Evolutionary conservation across 2,113 vertebrate genomes (phyloP), one percentile per base, ranked within the genome.

Genomic region (Hemibagrus wyckioides): DNA sequence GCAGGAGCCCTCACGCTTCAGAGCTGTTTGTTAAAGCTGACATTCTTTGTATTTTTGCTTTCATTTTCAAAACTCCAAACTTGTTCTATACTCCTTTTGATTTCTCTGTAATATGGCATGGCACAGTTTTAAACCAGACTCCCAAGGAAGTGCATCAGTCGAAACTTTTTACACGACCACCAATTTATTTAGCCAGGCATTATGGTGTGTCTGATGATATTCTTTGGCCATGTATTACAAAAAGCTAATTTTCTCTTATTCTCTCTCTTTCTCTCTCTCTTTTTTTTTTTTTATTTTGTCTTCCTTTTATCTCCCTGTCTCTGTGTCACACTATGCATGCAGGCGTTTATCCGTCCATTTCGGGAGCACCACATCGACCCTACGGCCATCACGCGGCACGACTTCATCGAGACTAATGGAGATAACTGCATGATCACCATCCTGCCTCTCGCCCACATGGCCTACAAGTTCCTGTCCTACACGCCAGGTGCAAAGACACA

Each of bases 341-440:
- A 96, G 95, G 95, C 95, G 3, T 96, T 96, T 83, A 94, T 96
- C 59, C 93, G 94, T 65, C 95, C 95, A 0, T 96, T 96, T 89
- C 91, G 95, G 85, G 95, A 96, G 91, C 95, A 96, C 88, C 95
- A 95, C 91, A 95, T 96, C 44, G 95, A 96, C 85, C 95, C 95
- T 1, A 95, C 95, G 4, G 95, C 95, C 90, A 95, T 96, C 92
- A 96, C 95, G 52, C 93, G 94, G 80, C 96, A 96, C 33, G 93
- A 96, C 92, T 95, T 95, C 89, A 96, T 96, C 10, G 95, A 96
- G 92, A 96, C 94, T 88, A 96, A 96, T 76, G 95, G 95, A 1
- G 95, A 96, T 93, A 96, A 96, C 94, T 96, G 95, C 85, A 94
- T 95, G 94, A 93, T 96, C 89, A 93, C 95, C 89, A 91, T 96